Evolutionary conservation across 92 coral and sea anemone species (phyloP).

Genomic region (Paramuricea clavata): DNA sequence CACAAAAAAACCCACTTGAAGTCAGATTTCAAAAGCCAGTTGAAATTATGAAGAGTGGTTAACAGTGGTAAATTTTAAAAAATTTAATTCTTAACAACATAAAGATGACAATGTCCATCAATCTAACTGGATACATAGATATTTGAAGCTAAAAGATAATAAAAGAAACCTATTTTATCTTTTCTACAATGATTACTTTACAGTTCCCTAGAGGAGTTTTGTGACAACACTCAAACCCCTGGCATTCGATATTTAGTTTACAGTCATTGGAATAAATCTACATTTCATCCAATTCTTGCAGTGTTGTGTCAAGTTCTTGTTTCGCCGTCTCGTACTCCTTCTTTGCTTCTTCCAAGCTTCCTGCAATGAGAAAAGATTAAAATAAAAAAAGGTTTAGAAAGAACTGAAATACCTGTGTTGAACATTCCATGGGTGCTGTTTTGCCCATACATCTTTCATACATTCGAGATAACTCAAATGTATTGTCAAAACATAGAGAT

Average conservation of each 20-base stretch:
- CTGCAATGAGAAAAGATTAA: background rate
- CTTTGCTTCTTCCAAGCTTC: slow-evolving; percentile 76
- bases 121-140: slow-evolving; percentile 26
- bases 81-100: slow-evolving; percentile 42
- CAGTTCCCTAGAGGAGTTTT: slow-evolving; percentile 26
- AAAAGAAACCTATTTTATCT: slow-evolving; percentile 31
- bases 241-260: slow-evolving; percentile 1
- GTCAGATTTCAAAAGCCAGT: too few species aligned
- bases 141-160: slow-evolving; percentile 31
- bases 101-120: background rate
- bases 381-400: background rate
- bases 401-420: background rate
- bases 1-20: too few species aligned
- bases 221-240: background rate
- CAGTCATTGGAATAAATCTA: slow-evolving; percentile 48
- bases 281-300: slow-evolving; percentile 92
- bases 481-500: too few species aligned
- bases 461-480: too few species aligned
- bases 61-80: too few species aligned
- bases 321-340: slow-evolving; percentile 81
- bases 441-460: too few species aligned
- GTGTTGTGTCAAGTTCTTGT: slow-evolving; percentile 85
- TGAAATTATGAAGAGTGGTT: too few species aligned
- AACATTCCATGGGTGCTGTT: background rate
- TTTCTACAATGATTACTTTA: slow-evolving; percentile 52